Evolutionary conservation across 2,888 invertebrate species (phyloP).

Genomic region (Cantharis rufa): DNA sequence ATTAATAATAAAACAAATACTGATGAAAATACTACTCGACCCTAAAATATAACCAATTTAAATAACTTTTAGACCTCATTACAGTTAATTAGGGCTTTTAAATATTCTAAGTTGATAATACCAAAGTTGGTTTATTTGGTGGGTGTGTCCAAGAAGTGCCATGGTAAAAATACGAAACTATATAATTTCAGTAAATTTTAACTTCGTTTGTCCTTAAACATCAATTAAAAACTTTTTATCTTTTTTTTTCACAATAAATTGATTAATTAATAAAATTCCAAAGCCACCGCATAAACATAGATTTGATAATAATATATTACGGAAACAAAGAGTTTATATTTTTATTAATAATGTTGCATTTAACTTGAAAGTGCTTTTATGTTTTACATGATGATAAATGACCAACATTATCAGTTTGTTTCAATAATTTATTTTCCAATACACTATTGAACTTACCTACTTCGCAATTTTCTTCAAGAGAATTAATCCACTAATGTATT

Average conservation of each 20-base stretch:
- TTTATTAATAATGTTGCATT: background rate
- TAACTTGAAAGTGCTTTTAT: background rate
- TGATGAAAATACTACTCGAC: constrained; percentile 4
- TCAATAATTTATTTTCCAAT: background rate
- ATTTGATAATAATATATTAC: background rate
- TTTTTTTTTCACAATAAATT: background rate
- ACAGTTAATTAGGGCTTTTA: constrained; percentile 23
- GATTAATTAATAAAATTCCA: background rate
- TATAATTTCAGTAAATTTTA: constrained; percentile 8
- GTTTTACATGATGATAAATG: background rate
- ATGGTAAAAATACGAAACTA: constrained; percentile 8
- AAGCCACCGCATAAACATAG: background rate
- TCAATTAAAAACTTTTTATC: background rate
- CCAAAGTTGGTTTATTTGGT: constrained; percentile 22
- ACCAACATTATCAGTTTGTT: background rate
- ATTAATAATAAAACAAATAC: constrained; percentile 22
- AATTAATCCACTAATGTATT: background rate
- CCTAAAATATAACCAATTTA: constrained; percentile 11
- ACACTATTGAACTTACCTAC: background rate
- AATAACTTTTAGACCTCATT: constrained; percentile 18
- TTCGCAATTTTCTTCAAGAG: background rate
- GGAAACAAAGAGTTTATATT: background rate
- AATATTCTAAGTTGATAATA: constrained; percentile 23
- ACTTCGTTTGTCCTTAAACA: background rate
- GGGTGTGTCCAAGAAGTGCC: constrained; percentile 12